phyloP scores from a whole-genome alignment of 2,888 invertebrate species.

The Mimumesa dahlbomi region DNA sequence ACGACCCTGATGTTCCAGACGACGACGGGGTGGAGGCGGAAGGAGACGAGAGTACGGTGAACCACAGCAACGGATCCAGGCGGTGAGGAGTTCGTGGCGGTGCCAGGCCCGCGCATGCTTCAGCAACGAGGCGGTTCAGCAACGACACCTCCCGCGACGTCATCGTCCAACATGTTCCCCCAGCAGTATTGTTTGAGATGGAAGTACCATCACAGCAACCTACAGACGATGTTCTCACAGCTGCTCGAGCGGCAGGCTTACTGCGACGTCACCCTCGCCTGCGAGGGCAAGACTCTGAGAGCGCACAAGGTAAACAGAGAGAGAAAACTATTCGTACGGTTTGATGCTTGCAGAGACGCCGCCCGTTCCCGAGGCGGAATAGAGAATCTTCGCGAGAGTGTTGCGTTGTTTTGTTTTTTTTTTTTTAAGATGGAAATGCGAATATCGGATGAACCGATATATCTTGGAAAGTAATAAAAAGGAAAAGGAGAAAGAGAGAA shows the following conservation, averaged over 20 bases:
- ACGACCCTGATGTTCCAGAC: slow-evolving; percentile 36
- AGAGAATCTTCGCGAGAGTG: no score
- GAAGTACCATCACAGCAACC: slow-evolving; percentile 95
- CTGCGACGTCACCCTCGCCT: slow-evolving; percentile 94
- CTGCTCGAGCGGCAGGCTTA: slow-evolving; percentile 92
- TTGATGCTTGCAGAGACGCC: no score
- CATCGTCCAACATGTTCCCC: slow-evolving; percentile 85
- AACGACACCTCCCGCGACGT: slow-evolving; percentile 65
- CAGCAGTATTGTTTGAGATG: slow-evolving; percentile 96
- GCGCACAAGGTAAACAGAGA: slow-evolving; percentile 84
- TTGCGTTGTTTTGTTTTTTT: no score
- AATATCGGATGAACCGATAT: no score
- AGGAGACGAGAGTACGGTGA: slow-evolving; percentile 50
- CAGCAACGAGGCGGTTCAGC: slow-evolving; percentile 74
- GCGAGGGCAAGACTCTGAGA: slow-evolving; percentile 89
- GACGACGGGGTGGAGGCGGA: slow-evolving; percentile 32
- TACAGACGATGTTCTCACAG: slow-evolving; percentile 94
- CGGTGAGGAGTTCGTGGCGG: slow-evolving; percentile 53
- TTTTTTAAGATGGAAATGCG: no score
- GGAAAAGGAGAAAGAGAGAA: no score
- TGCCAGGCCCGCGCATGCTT: slow-evolving; percentile 72
- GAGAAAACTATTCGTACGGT: neutral
- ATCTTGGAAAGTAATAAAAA: no score
- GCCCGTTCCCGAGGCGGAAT: no score
- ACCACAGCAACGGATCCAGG: slow-evolving; percentile 41